Conservation (phyloP, 2,797 vertebrate genomes). For the Eulemur mongoz region DNA sequence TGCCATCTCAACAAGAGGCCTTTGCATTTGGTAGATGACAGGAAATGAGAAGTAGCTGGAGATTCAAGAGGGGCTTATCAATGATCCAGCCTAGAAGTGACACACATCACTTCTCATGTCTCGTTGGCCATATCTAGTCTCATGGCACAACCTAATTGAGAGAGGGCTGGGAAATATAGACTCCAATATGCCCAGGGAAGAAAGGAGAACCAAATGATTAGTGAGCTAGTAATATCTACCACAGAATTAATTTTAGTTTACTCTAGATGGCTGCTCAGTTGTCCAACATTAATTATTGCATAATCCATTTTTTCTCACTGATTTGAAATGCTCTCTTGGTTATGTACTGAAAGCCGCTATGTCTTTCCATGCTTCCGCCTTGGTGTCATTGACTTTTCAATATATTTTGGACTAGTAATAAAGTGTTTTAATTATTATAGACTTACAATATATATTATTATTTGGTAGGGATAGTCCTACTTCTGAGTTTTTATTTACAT, state of each 20-base stretch:
- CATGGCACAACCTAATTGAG: background rate
- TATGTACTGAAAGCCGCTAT: background rate
- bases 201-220: background rate
- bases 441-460: background rate
- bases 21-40: background rate
- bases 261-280: background rate
- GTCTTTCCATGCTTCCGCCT: background rate
- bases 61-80: background rate
- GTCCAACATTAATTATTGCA: background rate
- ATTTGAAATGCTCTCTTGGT: background rate
- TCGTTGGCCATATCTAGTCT: background rate
- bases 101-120: background rate
- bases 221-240: background rate
- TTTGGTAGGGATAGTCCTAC: background rate
- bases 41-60: background rate
- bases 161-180: background rate
- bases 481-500: background rate
- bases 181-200: background rate
- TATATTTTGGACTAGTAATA: background rate
- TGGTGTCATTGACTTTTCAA: background rate
- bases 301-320: background rate
- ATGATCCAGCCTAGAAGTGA: rapidly evolving
- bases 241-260: background rate
- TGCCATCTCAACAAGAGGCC: background rate
- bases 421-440: background rate